These are phyloP conservation scores for Cheirogaleus major DNA, from an alignment of 2,797 vertebrate genomes.

Conservation along the genomic window DNA sequence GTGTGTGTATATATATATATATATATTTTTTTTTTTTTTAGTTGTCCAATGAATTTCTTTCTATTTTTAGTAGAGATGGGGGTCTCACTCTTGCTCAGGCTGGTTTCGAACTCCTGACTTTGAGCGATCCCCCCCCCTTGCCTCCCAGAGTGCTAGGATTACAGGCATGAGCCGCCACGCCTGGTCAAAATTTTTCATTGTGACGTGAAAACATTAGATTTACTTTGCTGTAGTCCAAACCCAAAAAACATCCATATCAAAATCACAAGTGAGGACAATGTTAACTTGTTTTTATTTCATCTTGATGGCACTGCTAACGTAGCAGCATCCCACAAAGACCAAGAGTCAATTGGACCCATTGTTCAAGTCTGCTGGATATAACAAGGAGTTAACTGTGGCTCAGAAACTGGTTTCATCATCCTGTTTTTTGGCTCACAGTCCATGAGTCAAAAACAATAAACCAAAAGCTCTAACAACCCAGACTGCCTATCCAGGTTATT, in stretches of 20 bases:
- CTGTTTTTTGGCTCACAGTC: conserved; percentile 29
- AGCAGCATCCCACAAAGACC: conserved; percentile 32
- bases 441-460: conserved; percentile 56
- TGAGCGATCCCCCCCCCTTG: too few relatives aligned
- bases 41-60: too few relatives aligned
- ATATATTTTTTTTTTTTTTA: too few relatives aligned
- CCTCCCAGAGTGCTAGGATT: too few relatives aligned
- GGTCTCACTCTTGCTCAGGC: too few relatives aligned
- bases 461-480: conserved; percentile 55
- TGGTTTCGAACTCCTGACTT: too few relatives aligned
- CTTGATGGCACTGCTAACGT: not conserved
- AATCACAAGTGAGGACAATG: conserved; percentile 37
- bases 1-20: too few relatives aligned
- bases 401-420: conserved; percentile 54
- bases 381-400: conserved; percentile 65
- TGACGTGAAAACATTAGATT: conserved; percentile 34
- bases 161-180: too few relatives aligned
- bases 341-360: conserved; percentile 37
- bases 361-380: not conserved
- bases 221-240: conserved; percentile 4
- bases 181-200: not conserved
- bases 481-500: conserved; percentile 35
- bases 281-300: conserved; percentile 62
- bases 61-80: too few relatives aligned
- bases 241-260: conserved; percentile 28